Evolutionary conservation across 2,888 invertebrate genomes (phyloP).

Genomic region (Melanotus villosus): DNA sequence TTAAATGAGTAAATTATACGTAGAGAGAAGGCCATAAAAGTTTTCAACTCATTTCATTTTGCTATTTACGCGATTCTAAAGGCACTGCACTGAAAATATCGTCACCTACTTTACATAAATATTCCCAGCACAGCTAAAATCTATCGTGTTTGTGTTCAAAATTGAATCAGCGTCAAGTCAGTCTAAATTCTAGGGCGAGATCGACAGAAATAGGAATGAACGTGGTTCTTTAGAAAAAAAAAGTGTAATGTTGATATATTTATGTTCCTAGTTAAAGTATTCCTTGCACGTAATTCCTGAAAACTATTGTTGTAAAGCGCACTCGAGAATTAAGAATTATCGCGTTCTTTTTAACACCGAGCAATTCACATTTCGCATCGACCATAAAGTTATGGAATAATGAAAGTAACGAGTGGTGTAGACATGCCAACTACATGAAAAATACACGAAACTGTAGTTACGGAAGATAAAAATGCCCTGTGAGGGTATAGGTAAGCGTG

Average conservation of each 20-base stretch:
- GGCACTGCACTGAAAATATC: constrained; percentile 35
- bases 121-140: constrained; percentile 22
- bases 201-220: neutral
- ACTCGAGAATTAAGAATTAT: neutral
- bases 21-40: constrained; percentile 34
- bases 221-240: neutral
- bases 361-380: neutral
- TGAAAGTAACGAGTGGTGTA: neutral
- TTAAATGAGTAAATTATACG: constrained; percentile 40
- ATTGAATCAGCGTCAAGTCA: constrained; percentile 21
- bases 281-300: neutral
- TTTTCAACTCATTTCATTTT: constrained; percentile 40
- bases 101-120: constrained; percentile 35
- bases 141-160: constrained; percentile 28
- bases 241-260: constrained; percentile 8
- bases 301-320: neutral
- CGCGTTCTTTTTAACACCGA: neutral
- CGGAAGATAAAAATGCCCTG: constrained; percentile 17
- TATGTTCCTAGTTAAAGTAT: neutral
- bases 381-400: neutral
- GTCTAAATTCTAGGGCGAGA: neutral
- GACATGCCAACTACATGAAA: constrained; percentile 4
- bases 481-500: constrained; percentile 25
- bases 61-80: constrained; percentile 35
- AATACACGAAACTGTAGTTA: constrained; percentile 5